phyloP scores from a whole-genome alignment of 1,140 invertebrate species.

The Ips nitidus region DNA sequence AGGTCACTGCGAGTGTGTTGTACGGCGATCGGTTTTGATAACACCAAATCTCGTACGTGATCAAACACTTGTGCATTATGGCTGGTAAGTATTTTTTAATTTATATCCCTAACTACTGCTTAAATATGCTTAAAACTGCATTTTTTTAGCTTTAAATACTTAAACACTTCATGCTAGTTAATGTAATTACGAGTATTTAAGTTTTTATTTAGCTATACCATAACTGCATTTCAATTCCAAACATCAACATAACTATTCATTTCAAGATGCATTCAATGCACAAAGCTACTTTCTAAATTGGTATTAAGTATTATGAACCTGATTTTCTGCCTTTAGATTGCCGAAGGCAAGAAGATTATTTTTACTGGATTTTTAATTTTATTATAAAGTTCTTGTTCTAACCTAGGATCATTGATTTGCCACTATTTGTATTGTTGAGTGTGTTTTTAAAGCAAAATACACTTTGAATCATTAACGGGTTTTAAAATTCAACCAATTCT shows the following conservation, averaged over 20 bases:
- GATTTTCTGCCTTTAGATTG: too few relatives aligned
- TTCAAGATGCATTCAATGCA: background rate
- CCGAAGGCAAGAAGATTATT: too few relatives aligned
- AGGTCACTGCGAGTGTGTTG: conserved; percentile 21
- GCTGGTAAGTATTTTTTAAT: conserved; percentile 50
- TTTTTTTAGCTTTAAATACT: conserved; percentile 23
- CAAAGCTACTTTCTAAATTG: background rate
- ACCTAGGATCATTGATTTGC: too few relatives aligned
- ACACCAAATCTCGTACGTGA: conserved; percentile 47
- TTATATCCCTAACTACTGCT: background rate
- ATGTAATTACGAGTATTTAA: background rate
- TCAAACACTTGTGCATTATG: conserved; percentile 45
- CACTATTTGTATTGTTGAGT: too few relatives aligned
- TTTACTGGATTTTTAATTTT: too few relatives aligned
- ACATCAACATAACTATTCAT: background rate
- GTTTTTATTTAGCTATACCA: background rate
- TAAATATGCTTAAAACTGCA: conserved; percentile 1
- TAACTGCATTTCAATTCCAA: background rate
- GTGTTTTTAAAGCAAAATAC: too few relatives aligned
- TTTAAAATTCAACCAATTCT: too few relatives aligned
- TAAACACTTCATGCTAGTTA: background rate
- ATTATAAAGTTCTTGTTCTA: too few relatives aligned
- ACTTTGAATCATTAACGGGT: too few relatives aligned
- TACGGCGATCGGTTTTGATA: conserved; percentile 13
- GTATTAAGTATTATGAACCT: too few relatives aligned